phyloP scores from a whole-genome alignment of 2,113 vertebrate species.

The Lasiurus borealis region DNA sequence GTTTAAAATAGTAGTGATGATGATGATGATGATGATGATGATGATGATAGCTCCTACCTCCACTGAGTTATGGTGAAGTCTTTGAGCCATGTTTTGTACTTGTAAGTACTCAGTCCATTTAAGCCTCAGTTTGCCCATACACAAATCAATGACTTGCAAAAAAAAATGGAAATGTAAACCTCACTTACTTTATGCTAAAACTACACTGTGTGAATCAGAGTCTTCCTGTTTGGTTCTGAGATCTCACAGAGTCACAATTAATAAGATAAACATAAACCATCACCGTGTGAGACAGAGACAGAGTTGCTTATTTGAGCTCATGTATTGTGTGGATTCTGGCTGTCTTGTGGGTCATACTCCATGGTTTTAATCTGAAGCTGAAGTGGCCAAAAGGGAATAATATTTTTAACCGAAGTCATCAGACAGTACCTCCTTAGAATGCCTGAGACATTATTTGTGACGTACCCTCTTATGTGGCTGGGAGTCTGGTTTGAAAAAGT shows the following conservation, averaged over 20 bases:
- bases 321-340: not conserved
- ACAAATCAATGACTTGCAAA: not conserved
- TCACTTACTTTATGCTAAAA: constrained; percentile 38
- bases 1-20: not conserved
- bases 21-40: not conserved
- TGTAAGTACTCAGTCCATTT: not conserved
- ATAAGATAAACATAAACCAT: not conserved
- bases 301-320: not conserved
- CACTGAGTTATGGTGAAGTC: not conserved
- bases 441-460: constrained; percentile 10
- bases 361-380: constrained; percentile 51
- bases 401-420: not conserved
- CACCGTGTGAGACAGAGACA: not conserved
- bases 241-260: not conserved
- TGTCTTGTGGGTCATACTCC: not conserved
- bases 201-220: not conserved
- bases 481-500: constrained; percentile 12
- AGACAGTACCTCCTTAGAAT: constrained; percentile 27
- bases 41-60: not conserved
- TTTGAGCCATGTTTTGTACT: not conserved
- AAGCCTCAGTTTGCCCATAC: not conserved
- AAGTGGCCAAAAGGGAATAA: constrained; percentile 4
- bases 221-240: not conserved
- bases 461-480: not conserved
- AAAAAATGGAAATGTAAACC: not conserved